phyloP scores from a whole-genome alignment of 2,113 vertebrate species.

The Limnothrissa miodon region DNA sequence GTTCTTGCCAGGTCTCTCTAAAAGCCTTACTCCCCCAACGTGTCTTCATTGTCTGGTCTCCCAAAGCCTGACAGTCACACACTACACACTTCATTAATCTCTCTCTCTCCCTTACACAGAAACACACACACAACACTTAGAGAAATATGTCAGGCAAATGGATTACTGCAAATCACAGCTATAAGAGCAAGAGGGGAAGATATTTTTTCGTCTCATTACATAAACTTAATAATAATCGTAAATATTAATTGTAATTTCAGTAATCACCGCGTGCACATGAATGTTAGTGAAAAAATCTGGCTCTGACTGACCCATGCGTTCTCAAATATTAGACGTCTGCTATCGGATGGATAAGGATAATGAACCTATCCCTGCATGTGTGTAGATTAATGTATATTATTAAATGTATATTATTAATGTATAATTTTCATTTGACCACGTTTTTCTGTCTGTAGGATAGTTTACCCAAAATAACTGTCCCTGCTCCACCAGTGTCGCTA shows the following conservation, averaged over 20 bases:
- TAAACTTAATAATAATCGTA: no score
- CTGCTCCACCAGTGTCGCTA: neutral
- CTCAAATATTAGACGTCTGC: neutral
- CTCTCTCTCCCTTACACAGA: neutral
- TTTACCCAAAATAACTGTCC: neutral
- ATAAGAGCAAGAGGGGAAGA: neutral
- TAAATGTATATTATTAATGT: slow-evolving; percentile 1
- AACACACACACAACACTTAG: neutral
- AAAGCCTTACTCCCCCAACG: neutral
- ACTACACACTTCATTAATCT: no score
- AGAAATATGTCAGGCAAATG: neutral
- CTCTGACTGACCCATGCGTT: neutral
- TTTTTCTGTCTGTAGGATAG: neutral
- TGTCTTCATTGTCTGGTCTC: neutral
- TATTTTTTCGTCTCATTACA: no score
- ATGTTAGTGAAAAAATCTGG: no score
- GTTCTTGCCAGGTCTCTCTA: neutral
- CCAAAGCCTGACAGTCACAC: neutral
- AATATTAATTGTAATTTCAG: no score
- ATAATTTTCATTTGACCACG: neutral
- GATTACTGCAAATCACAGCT: neutral
- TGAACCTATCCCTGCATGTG: neutral
- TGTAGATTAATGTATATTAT: no score
- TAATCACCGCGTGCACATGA: no score
- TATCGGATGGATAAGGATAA: neutral